Evolutionary conservation across 2,113 vertebrate species (phyloP).

Genomic region (Chelonoidis abingdonii): DNA sequence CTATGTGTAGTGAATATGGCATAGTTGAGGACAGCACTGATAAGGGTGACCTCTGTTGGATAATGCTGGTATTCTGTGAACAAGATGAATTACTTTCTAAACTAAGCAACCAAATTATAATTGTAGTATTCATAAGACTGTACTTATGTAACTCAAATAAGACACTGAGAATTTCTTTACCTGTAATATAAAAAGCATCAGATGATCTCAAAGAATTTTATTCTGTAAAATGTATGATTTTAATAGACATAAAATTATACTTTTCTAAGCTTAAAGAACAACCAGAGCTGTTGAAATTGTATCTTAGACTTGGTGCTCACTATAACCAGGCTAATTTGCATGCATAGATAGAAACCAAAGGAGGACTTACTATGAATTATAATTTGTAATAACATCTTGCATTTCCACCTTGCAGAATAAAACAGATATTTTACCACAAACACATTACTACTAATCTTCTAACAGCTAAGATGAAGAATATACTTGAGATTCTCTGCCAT

Average conservation of each 20-base stretch:
- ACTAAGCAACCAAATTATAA: background rate
- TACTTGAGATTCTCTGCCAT: background rate
- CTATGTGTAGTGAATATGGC: background rate
- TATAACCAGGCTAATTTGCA: background rate
- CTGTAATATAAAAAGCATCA: accelerated
- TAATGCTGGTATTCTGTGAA: background rate
- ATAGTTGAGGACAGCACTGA: background rate
- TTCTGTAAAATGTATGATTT: background rate
- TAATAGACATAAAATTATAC: background rate
- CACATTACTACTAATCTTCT: accelerated
- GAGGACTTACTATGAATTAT: accelerated
- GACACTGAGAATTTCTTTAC: background rate
- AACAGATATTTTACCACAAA: accelerated
- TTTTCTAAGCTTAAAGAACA: background rate
- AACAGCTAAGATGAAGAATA: accelerated
- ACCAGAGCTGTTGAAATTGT: accelerated
- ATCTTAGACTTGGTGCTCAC: background rate
- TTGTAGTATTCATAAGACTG: background rate
- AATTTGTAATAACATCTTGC: accelerated
- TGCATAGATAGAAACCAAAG: background rate
- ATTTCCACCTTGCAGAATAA: background rate
- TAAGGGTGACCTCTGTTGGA: conserved; percentile 27
- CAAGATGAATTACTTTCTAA: background rate
- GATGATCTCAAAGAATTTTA: background rate
- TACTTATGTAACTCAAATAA: background rate